Base-by-base conservation (phyloP, 2,888 invertebrate genomes). In the Tetrapedia diversipes region DNA sequence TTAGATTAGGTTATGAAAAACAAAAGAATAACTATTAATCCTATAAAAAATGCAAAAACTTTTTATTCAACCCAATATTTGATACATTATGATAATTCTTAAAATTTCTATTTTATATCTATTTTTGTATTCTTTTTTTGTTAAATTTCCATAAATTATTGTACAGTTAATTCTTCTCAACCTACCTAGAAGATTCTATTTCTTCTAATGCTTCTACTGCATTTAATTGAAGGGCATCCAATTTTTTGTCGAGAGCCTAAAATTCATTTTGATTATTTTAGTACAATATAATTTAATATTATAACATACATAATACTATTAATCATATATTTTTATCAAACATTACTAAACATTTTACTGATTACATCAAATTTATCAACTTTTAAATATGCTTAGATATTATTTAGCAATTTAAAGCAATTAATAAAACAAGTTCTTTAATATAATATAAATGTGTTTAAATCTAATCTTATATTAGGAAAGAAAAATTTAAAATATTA, bases 231-330 rank as follows among this genome's bases (percentile, higher is more conserved):
- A 92, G 86, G 43, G 89, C 89, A 76, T 91, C 91, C 65, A 92
- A 86, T 65, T 90, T 90, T 81, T 89, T 90, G 77, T 92, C 92
- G 22, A 92, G 88, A 47, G 89, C 89, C 92, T 92, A 83, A 81
- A 91, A 90, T 74, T 47, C 29, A 69, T 74, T 45, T 64, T 74
- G 51, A 56, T 61, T 56, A 59, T 49, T n/a, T 24, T 56, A 34
- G 34, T 11, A 51, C 34, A 64, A 47, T 19, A 49, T 32, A 24
- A 60, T 56, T 32, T 61, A 6, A 61, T 34, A 51, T 6, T 10
- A 54, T 24, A 49, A 24, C 39, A 64, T 7, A 10, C 24, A 56
- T 41, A 39, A 37, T n/a, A 64, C 22, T 56, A 37, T 43, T 4
- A 59, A 66, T 53, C 3, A 24, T 43, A 51, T 19, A 45, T 59